Conservation (phyloP, 2,797 vertebrate species). For the Macrochelys suwanniensis region DNA sequence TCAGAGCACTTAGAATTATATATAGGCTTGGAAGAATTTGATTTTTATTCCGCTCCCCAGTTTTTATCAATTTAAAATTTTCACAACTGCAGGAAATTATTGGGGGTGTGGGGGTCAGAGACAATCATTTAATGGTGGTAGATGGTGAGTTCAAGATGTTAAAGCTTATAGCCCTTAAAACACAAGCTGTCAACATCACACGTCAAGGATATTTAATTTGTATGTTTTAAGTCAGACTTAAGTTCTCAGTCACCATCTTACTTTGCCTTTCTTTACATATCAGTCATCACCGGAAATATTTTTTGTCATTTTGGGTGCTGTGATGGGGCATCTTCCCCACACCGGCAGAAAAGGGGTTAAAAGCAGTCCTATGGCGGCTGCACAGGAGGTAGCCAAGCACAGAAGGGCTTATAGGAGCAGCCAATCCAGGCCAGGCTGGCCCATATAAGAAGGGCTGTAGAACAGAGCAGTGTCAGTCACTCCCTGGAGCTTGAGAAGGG, state of each 20-base stretch:
- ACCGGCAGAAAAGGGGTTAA: too few species aligned
- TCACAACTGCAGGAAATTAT: neutral
- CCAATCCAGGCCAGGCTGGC: too few species aligned
- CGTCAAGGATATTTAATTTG: neutral
- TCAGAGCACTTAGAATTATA: neutral
- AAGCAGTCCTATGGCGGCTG: too few species aligned
- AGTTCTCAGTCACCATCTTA: neutral
- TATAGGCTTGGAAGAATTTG: neutral
- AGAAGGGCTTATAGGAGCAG: too few species aligned
- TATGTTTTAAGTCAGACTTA: neutral
- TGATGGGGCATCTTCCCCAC: too few species aligned
- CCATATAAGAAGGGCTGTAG: too few species aligned
- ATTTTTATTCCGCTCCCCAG: too few species aligned
- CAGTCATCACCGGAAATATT: neutral
- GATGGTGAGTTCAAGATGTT: neutral
- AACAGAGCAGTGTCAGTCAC: too few species aligned
- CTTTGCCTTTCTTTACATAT: neutral
- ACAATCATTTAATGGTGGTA: neutral
- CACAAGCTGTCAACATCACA: neutral
- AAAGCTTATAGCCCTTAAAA: neutral
- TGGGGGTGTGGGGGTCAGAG: neutral
- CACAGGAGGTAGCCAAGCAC: too few species aligned
- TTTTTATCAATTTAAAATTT: neutral
- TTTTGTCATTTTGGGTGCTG: neutral
- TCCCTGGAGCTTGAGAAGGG: too few species aligned